Evolutionary conservation across 2,797 vertebrate genomes (phyloP), one percentile per base, ranked within the genome.

Genomic region (Hoplostethus atlanticus): DNA sequence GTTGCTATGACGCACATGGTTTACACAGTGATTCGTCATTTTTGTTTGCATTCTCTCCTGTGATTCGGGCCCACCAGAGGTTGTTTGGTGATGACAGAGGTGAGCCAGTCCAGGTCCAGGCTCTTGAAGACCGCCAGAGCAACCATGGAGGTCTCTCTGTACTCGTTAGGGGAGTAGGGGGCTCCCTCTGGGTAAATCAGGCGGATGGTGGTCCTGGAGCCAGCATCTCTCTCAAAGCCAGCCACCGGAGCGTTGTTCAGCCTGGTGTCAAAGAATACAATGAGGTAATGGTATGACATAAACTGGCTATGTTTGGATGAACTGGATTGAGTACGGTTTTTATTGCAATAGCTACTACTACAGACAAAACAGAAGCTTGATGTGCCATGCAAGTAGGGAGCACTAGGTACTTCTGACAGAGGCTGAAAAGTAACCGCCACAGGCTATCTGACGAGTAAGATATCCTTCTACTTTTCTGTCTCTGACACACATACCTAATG

Each of bases 111-210:
- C 68, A 96, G 86, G 80, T 96, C 95, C 38, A 93, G 79, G 58
- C 90, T 91, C 84, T 96, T 96, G 76, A 95, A 96, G 31, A 92
- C 93, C 62, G 92, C 94, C 70, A 95, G 78, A 17, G 90, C 93
- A 3, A 95, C 76, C 64, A 95, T 77, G 31, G 76, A 55, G 54
- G 92, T 94, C 13, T 87, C 84, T 56, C 68, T 77, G 73, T 96
- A 96, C 46, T 96, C 94, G 0, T 76, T 44, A 40, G 81, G 53
- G 1, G 83, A 88, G 54, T 79, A 80, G 16, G 94, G 93, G 0
- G 95, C 95, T 68, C 87, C 94, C 79, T 96, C 95, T 74, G 95
- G 95, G 75, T 96, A 96, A 3, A 92, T 74, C 58, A 96, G 80
- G 7, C 95, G 94, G 64, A 96, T 89, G 25, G 95, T 95, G 16